A percentile compares a stretch with the other conserved stretches of the same genome.
phyloP scores from a whole-genome alignment of 2,888 invertebrate genomes.

The Callinectes sapidus region DNA sequence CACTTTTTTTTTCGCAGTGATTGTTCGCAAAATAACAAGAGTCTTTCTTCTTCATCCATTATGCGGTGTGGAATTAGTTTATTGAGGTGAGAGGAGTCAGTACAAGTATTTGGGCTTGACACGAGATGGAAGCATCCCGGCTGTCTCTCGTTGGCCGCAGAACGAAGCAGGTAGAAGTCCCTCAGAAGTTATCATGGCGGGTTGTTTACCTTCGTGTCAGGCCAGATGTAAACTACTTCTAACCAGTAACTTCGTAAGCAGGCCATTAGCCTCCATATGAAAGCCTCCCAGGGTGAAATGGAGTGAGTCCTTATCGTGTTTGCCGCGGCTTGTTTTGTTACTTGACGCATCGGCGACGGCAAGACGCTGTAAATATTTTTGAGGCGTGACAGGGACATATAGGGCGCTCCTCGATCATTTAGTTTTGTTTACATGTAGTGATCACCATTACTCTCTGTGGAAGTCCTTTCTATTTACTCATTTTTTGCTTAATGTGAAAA shows the following conservation, averaged over 20 bases:
- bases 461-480: background rate
- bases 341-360: background rate
- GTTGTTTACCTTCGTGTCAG: conserved; percentile 1
- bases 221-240: background rate
- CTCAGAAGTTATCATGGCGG: background rate
- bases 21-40: too few relatives aligned
- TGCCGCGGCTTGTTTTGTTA: background rate
- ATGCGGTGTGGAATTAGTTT: too few relatives aligned
- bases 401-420: background rate
- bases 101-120: background rate
- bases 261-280: conserved; percentile 12
- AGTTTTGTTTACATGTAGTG: background rate
- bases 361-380: conserved; percentile 1
- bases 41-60: too few relatives aligned
- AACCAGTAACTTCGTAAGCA: background rate
- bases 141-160: background rate
- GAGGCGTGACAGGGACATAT: conserved; percentile 11
- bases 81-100: background rate
- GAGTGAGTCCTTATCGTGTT: conserved; percentile 16
- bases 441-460: background rate
- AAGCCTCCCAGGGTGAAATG: background rate
- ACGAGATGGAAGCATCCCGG: background rate
- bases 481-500: background rate
- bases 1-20: too few relatives aligned
- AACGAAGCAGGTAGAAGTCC: background rate